Conservation (phyloP, 1,140 invertebrate species). For the Microplitis demolitor region DNA sequence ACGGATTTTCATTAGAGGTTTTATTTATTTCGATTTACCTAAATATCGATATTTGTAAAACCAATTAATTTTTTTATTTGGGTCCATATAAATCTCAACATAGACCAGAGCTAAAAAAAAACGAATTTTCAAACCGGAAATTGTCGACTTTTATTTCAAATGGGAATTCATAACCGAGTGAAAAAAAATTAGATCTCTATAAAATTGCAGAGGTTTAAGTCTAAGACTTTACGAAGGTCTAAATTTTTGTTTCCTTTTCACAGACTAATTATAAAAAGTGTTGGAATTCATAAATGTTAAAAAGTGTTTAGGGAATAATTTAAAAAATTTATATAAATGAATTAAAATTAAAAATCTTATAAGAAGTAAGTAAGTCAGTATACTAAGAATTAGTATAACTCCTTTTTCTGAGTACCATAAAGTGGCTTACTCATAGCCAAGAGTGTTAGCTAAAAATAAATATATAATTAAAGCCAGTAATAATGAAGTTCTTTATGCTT, state of each 20-base stretch:
- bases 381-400: constrained; percentile 57
- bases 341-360: constrained; percentile 48
- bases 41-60: too few species aligned
- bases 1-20: neutral
- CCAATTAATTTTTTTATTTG: too few species aligned
- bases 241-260: neutral
- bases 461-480: constrained; percentile 57
- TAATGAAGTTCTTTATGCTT: constrained; percentile 56
- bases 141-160: too few species aligned
- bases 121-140: too few species aligned
- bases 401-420: constrained; percentile 43
- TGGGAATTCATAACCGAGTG: too few species aligned
- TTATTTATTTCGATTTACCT: neutral
- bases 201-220: too few species aligned
- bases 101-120: too few species aligned
- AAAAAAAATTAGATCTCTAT: too few species aligned
- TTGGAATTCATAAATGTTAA: too few species aligned
- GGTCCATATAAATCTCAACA: too few species aligned
- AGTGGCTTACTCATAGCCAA: neutral
- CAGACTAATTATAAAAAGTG: too few species aligned
- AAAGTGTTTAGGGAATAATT: neutral
- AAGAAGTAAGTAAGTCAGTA: constrained; percentile 21
- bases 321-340: constrained; percentile 57
- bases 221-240: too few species aligned
- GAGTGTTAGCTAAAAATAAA: constrained; percentile 50